A percentile compares a stretch with the other conserved stretches of the same genome.
Evolutionary conservation across 2,888 invertebrate genomes (phyloP).

Genomic region (Stenchaetothrips biformis): DNA sequence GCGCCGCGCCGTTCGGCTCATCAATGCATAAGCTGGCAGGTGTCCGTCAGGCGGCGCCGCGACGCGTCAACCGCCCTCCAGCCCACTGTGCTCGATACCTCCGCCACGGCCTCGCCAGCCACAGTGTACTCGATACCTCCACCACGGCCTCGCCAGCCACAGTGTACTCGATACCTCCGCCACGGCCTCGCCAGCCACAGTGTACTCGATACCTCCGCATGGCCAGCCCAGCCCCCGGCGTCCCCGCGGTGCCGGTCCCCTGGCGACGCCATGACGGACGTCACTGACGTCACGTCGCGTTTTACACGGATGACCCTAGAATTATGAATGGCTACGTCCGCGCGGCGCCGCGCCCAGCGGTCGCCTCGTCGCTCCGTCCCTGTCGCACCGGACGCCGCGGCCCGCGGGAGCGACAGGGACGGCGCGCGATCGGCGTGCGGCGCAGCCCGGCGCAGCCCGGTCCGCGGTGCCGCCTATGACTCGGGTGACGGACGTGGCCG

Average conservation of each 20-base stretch:
- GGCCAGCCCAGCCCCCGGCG: no score
- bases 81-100: no score
- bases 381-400: no score
- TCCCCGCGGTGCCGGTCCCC: not conserved
- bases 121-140: no score
- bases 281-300: not conserved
- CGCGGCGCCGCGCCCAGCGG: not conserved
- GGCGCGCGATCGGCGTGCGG: not conserved
- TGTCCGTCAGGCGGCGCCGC: not conserved
- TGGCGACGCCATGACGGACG: not conserved
- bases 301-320: not conserved
- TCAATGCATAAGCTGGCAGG: slow-evolving; percentile 15
- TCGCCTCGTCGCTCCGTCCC: not conserved
- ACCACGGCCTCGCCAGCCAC: no score
- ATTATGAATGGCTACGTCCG: not conserved
- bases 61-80: not conserved
- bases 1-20: not conserved
- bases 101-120: no score
- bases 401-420: not conserved
- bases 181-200: no score
- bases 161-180: no score
- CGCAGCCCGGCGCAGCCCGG: not conserved
- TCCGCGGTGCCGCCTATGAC: not conserved
- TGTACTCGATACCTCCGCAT: no score
- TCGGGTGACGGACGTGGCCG: no score